Conservation (phyloP, 1,140 invertebrate genomes). For the Drosophila murphyi region DNA sequence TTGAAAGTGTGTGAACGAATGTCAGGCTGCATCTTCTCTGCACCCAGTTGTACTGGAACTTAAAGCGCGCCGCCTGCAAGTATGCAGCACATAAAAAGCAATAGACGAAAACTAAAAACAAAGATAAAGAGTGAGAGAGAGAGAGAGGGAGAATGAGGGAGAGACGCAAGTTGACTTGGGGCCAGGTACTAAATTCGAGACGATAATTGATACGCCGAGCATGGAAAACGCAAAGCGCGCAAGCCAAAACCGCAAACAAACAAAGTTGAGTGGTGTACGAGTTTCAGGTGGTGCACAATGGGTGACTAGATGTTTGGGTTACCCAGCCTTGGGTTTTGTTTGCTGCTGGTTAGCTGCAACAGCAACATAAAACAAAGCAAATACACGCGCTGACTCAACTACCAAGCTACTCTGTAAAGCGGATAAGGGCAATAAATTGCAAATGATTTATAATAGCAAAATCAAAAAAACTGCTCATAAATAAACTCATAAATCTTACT, state of each 20-base stretch:
- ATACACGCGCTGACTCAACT: neutral
- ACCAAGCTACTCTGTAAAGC: no score
- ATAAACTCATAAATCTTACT: no score
- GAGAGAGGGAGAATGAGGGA: neutral
- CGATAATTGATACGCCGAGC: slow-evolving; percentile 74
- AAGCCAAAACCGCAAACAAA: slow-evolving; percentile 78
- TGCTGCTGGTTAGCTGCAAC: slow-evolving; percentile 12
- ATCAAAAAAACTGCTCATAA: no score
- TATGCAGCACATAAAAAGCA: slow-evolving; percentile 32
- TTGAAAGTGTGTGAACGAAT: slow-evolving; percentile 1
- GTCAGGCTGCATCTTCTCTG: slow-evolving; percentile 7
- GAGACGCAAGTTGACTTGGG: neutral
- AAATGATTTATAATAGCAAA: no score
- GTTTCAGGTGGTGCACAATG: slow-evolving; percentile 4
- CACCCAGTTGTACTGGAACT: slow-evolving; percentile 70
- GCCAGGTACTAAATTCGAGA: slow-evolving; percentile 64
- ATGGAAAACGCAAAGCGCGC: slow-evolving; percentile 71
- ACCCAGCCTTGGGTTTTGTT: neutral
- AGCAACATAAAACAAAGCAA: slow-evolving; percentile 2
- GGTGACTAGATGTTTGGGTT: neutral
- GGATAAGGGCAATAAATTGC: no score
- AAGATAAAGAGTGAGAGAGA: neutral
- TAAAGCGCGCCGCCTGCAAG: slow-evolving; percentile 56
- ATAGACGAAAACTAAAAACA: neutral
- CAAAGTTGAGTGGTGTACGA: slow-evolving; percentile 56